Evolutionary conservation across 2,113 vertebrate species (phyloP).

Genomic region (Chascanopsetta lugubris): DNA sequence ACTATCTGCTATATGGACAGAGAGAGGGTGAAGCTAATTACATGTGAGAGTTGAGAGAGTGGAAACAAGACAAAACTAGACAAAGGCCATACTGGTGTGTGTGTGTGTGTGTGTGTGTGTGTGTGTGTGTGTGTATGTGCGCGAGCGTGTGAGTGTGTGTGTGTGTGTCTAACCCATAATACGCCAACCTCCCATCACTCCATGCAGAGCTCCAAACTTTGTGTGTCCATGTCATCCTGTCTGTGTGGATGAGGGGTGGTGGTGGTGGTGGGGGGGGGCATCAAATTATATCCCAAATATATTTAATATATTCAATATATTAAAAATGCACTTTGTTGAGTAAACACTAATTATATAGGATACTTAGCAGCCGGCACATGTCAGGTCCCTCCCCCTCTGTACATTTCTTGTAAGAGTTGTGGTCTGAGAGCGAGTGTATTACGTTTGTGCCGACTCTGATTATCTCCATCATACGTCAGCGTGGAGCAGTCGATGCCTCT

Average conservation of each 20-base stretch:
- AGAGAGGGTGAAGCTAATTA: conserved; percentile 77
- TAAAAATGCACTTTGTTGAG: no score
- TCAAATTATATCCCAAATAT: no score
- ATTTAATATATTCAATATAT: no score
- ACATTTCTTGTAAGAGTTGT: conserved; percentile 39
- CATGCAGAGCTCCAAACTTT: neutral
- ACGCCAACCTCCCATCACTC: neutral
- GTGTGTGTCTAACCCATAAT: neutral
- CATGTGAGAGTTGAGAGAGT: conserved; percentile 76
- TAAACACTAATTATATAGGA: no score
- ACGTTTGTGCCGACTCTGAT: conserved; percentile 42
- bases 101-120: conserved; percentile 37
- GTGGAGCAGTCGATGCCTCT: conserved; percentile 37
- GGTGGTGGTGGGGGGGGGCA: no score
- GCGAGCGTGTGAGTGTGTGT: no score
- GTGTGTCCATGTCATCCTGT: neutral
- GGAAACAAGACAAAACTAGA: conserved; percentile 77
- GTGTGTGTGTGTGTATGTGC: conserved; percentile 14
- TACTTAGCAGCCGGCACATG: no score
- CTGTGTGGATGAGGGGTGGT: neutral
- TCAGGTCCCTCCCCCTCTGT: no score
- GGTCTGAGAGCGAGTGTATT: conserved; percentile 29
- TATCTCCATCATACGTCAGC: conserved; percentile 55
- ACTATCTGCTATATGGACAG: conserved; percentile 71
- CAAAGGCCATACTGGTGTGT: conserved; percentile 58